These are phyloP conservation scores for Latheticus oryzae DNA, from an alignment of 2,888 invertebrate genomes.

Conservation along the genomic window DNA sequence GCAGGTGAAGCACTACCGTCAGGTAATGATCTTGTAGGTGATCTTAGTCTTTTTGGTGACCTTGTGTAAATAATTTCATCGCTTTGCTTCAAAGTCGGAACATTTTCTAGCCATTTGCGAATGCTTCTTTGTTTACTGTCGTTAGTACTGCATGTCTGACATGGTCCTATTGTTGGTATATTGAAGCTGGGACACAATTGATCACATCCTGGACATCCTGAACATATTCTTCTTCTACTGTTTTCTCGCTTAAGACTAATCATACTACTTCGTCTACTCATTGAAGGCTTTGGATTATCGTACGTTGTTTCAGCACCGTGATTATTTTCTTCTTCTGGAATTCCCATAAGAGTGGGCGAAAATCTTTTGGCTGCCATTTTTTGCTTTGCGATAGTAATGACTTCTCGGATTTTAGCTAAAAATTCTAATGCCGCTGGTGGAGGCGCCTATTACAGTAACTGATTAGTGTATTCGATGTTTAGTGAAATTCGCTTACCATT, in stretches of 20 bases:
- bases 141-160: conserved; percentile 71
- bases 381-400: conserved; percentile 88
- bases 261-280: conserved; percentile 69
- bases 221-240: conserved; percentile 70
- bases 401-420: conserved; percentile 88
- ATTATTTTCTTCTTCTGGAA: conserved; percentile 81
- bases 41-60: conserved; percentile 52
- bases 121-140: conserved; percentile 82
- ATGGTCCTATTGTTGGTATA: conserved; percentile 63
- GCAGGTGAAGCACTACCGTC: conserved; percentile 51
- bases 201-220: conserved; percentile 78
- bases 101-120: conserved; percentile 80
- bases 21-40: conserved; percentile 60
- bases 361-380: conserved; percentile 87
- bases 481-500: conserved; percentile 71
- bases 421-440: conserved; percentile 93
- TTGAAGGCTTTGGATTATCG: conserved; percentile 60
- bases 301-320: conserved; percentile 67
- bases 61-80: conserved; percentile 14
- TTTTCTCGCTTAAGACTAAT: conserved; percentile 74
- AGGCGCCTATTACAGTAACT: conserved; percentile 77
- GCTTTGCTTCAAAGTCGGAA: conserved; percentile 66
- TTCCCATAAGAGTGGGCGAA: conserved; percentile 80
- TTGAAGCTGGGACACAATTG: conserved; percentile 60
- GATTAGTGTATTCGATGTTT: too few relatives aligned